A percentile compares a stretch with the other conserved stretches of the same genome.
phyloP scores from a whole-genome alignment of 2,797 vertebrate genomes.

The Poecilia picta region DNA sequence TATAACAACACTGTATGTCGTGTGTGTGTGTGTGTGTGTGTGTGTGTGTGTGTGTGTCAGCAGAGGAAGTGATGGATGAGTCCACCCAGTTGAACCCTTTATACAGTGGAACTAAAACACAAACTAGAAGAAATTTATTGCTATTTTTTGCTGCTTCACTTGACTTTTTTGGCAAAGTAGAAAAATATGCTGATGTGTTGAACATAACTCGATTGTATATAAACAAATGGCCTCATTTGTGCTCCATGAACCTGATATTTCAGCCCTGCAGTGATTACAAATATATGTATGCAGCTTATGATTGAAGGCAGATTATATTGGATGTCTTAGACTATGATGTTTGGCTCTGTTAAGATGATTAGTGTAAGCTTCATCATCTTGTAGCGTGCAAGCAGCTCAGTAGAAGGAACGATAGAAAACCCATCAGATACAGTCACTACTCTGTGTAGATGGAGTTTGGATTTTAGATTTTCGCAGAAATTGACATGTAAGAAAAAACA shows the following conservation, averaged over 20 bases:
- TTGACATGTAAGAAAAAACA: neutral
- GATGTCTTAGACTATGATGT: neutral
- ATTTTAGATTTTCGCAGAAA: neutral
- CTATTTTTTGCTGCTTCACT: neutral
- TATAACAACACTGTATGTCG: constrained; percentile 26
- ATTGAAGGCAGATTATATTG: neutral
- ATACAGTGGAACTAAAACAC: neutral
- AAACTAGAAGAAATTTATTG: neutral
- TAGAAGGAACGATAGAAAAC: neutral
- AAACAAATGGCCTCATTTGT: neutral
- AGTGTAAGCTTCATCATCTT: constrained; percentile 7
- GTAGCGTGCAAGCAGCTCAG: constrained; percentile 9
- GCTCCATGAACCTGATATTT: neutral
- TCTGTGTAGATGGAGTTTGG: neutral
- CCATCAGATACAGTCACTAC: neutral
- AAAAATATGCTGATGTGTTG: neutral
- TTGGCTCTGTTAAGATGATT: neutral
- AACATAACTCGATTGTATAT: neutral
- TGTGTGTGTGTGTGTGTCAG: neutral
- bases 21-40: neutral
- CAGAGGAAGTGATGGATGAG: constrained; percentile 11
- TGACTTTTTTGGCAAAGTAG: neutral
- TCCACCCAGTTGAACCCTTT: constrained; percentile 4
- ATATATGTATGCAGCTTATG: neutral
- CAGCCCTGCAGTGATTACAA: neutral